phyloP scores from a whole-genome alignment of 2,888 invertebrate genomes.

The Drosophila nr. medialis region DNA sequence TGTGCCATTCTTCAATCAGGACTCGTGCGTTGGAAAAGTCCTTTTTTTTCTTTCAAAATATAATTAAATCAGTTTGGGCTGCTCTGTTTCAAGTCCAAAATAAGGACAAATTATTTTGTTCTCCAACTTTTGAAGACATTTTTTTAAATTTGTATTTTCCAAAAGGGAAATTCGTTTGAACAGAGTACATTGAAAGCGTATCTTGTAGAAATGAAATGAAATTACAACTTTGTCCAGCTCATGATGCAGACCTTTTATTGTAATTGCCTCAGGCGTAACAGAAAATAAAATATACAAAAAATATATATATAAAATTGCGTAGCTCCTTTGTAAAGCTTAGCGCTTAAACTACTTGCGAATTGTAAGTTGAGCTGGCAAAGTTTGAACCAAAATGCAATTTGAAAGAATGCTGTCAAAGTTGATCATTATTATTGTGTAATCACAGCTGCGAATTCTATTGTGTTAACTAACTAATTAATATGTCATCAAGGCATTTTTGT shows the following conservation, averaged over 20 bases:
- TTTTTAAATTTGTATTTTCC: neutral
- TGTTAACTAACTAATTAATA: constrained; percentile 21
- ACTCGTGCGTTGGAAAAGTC: neutral
- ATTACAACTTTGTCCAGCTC: constrained; percentile 1
- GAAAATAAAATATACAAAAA: neutral
- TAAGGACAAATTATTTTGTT: neutral
- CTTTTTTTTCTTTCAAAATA: neutral
- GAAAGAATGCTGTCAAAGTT: neutral
- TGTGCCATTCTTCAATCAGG: neutral
- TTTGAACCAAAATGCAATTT: neutral
- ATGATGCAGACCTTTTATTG: neutral
- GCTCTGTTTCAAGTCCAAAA: neutral
- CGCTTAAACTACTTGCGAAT: constrained; percentile 1
- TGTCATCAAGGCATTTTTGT: constrained; percentile 21
- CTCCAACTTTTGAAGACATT: neutral
- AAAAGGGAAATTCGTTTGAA: neutral
- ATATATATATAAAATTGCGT: neutral
- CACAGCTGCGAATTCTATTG: neutral
- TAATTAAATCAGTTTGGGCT: neutral
- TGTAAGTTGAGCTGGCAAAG: neutral
- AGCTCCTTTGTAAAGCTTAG: neutral
- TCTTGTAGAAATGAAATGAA: neutral
- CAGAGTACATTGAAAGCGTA: neutral
- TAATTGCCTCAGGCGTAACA: neutral
- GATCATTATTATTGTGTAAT: neutral